Percentiles rank a stretch among this genome's conserved stretches.
Conservation (phyloP, 2,888 invertebrate genomes). For the Taphrorychus bicolor region DNA sequence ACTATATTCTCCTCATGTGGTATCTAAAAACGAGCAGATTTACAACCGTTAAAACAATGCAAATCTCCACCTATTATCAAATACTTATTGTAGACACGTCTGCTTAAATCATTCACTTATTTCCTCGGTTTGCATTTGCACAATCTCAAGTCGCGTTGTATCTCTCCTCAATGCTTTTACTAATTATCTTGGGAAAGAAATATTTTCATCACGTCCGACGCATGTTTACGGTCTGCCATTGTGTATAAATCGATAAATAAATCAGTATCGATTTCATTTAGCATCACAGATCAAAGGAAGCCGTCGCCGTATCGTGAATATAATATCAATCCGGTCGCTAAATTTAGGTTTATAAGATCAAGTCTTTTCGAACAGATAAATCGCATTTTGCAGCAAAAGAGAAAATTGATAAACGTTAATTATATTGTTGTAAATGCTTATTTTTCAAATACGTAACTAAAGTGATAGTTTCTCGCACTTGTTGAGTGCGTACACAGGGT, state of each 20-base stretch:
- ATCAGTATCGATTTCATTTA: conserved; percentile 39
- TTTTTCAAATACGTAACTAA: no score
- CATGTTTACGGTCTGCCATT: conserved; percentile 31
- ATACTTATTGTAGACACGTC: not conserved
- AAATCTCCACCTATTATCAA: not conserved
- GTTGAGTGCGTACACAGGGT: no score
- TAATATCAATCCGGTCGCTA: not conserved
- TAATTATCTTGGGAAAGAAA: conserved; percentile 24
- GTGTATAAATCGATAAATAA: conserved; percentile 40
- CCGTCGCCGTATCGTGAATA: conserved; percentile 9
- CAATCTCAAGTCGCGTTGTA: not conserved
- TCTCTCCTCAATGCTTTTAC: conserved; percentile 7
- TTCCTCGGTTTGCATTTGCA: not conserved
- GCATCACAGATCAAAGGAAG: conserved; percentile 33
- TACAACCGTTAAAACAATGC: not conserved
- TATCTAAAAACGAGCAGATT: not conserved
- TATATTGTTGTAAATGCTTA: no score
- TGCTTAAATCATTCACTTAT: not conserved
- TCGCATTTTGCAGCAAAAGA: no score
- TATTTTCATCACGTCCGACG: conserved; percentile 30
- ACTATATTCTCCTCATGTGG: no score
- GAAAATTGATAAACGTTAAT: no score
- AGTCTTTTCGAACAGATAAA: no score
- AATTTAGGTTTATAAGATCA: no score
- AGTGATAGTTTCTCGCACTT: no score